phyloP scores from a whole-genome alignment of 2,797 vertebrate species.

The Jordanella pulchra region DNA sequence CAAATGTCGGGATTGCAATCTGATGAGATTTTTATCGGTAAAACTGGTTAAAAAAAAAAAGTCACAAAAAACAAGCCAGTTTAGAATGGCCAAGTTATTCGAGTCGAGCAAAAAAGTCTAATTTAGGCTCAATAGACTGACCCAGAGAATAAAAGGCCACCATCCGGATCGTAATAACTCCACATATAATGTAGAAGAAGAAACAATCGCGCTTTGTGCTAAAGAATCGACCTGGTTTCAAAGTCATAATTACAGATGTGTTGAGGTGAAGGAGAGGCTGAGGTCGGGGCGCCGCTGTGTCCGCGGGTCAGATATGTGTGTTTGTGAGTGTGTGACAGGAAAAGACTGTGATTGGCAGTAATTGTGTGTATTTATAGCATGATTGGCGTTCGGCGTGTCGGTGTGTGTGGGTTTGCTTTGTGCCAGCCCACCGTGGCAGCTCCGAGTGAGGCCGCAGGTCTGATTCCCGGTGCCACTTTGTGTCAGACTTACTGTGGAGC shows the following conservation, averaged over 20 bases:
- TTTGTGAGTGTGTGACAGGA: constrained; percentile 21
- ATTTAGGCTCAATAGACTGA: background rate
- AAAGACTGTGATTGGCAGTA: constrained; percentile 56
- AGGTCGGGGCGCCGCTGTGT: constrained; percentile 42
- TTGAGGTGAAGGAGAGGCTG: constrained; percentile 61
- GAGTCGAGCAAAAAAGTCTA: background rate
- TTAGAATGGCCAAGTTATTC: background rate
- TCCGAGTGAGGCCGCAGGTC: constrained; percentile 54
- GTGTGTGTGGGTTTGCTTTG: constrained; percentile 30
- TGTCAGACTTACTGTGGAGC: constrained; percentile 69
- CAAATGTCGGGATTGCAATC: background rate
- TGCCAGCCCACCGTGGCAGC: constrained; percentile 48
- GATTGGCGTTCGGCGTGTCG: constrained; percentile 35
- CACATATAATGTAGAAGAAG: background rate
- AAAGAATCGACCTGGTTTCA: constrained; percentile 50
- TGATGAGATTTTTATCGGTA: background rate
- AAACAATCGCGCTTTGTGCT: constrained; percentile 13
- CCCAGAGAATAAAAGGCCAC: background rate
- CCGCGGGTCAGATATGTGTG: constrained; percentile 20
- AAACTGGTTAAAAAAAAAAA: background rate
- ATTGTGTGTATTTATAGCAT: constrained; percentile 50
- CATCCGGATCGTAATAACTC: background rate
- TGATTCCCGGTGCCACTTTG: constrained; percentile 68
- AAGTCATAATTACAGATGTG: constrained; percentile 64
- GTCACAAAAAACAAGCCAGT: background rate